phyloP scores from a whole-genome alignment of 1,140 invertebrate genomes.

The Drosophila parabipectinata region DNA sequence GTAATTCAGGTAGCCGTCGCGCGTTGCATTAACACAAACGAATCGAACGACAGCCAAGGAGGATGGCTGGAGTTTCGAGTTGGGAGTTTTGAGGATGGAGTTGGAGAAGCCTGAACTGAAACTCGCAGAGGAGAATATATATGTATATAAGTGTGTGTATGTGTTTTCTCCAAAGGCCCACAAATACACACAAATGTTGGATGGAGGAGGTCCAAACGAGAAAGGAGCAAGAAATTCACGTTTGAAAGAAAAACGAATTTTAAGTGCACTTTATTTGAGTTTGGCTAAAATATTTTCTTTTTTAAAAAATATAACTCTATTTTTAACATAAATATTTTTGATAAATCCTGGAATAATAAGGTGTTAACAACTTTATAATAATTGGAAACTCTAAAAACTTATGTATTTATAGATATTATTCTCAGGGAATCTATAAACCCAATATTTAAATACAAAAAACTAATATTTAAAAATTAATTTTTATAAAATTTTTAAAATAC shows the following conservation, averaged over 20 bases:
- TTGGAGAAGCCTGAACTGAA: constrained; percentile 34
- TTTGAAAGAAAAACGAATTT: constrained; percentile 11
- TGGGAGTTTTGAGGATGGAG: constrained; percentile 21
- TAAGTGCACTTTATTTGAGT: not conserved
- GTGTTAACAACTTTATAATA: too few species aligned
- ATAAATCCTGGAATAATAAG: too few species aligned
- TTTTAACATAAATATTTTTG: too few species aligned
- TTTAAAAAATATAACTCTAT: too few species aligned
- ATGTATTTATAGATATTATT: not conserved
- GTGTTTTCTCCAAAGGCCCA: constrained; percentile 56
- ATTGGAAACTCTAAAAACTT: too few species aligned
- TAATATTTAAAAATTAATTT: not conserved
- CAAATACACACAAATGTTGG: constrained; percentile 24
- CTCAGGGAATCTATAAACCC: not conserved
- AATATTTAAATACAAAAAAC: not conserved
- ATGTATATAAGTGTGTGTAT: constrained; percentile 1
- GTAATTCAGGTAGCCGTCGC: constrained; percentile 84
- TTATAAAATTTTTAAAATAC: not conserved
- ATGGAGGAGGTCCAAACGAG: constrained; percentile 22
- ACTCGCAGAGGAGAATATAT: constrained; percentile 27
- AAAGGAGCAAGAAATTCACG: constrained; percentile 28
- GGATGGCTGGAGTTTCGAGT: constrained; percentile 31
- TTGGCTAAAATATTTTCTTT: too few species aligned
- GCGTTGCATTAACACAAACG: constrained; percentile 83
- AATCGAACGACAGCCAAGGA: constrained; percentile 69